phyloP scores from a whole-genome alignment of 2,797 vertebrate genomes.

The Margarornis squamiger region DNA sequence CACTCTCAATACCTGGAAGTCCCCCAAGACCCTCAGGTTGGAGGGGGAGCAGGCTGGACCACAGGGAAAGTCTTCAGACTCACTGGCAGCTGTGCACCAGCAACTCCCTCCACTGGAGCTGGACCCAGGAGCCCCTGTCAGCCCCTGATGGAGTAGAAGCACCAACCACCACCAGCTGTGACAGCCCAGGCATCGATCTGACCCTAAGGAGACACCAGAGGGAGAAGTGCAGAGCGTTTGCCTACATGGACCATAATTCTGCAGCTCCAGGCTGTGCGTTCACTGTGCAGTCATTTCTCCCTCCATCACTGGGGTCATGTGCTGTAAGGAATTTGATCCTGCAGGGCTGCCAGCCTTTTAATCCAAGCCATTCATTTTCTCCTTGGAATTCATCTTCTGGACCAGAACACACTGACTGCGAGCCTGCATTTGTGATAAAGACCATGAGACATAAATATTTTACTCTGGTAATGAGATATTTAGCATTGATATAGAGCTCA shows the following conservation, averaged over 20 bases:
- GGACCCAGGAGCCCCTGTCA: background rate
- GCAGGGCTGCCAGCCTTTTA: conserved; percentile 17
- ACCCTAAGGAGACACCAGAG: background rate
- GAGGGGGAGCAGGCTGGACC: background rate
- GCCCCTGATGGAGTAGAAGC: background rate
- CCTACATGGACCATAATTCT: background rate
- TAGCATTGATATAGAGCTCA: conserved; percentile 67
- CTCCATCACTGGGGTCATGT: background rate
- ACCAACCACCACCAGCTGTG: background rate
- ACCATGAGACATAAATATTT: conserved; percentile 65
- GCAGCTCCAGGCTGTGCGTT: background rate
- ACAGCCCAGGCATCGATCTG: background rate
- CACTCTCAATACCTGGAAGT: background rate
- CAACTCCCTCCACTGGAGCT: background rate
- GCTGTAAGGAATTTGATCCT: conserved; percentile 17
- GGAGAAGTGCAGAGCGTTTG: background rate
- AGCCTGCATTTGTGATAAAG: conserved; percentile 57
- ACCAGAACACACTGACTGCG: background rate
- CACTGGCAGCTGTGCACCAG: fast-evolving
- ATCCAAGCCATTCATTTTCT: conserved; percentile 36
- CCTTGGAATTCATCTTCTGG: conserved; percentile 57
- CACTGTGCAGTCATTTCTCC: background rate
- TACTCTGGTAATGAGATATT: conserved; percentile 65
- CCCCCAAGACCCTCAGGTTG: fast-evolving
- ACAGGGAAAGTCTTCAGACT: background rate